Conservation (phyloP, 2,113 vertebrate species). For the Sceloporus undulatus region DNA sequence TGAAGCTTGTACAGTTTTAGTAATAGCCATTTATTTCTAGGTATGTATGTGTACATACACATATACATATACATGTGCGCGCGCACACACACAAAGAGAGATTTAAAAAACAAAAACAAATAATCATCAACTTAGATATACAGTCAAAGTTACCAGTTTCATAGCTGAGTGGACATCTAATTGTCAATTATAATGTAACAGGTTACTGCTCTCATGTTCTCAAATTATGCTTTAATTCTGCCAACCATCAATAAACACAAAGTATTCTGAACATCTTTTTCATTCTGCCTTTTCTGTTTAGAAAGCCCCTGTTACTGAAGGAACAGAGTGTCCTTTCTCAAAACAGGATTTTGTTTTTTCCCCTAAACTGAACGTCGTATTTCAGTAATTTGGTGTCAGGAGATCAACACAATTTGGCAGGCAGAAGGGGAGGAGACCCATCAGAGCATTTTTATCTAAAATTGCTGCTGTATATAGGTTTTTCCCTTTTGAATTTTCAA, state of each 20-base stretch:
- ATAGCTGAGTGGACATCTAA: slow-evolving; percentile 8
- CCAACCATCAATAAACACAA: slow-evolving; percentile 10
- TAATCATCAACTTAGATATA: background rate
- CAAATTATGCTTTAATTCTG: slow-evolving; percentile 51
- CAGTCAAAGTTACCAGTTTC: background rate
- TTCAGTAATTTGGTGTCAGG: slow-evolving; percentile 39
- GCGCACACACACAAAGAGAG: no score
- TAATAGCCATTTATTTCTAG: no score
- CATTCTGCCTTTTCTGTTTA: background rate
- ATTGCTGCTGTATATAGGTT: accelerated
- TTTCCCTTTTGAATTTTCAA: slow-evolving; percentile 29
- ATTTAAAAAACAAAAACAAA: background rate
- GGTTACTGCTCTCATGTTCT: slow-evolving; percentile 35
- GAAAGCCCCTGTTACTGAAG: slow-evolving; percentile 19
- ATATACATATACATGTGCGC: no score
- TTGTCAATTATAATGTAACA: slow-evolving; percentile 38
- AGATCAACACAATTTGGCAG: slow-evolving; percentile 37
- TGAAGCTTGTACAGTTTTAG: no score
- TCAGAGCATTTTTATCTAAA: slow-evolving; percentile 20
- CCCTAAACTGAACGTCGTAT: slow-evolving; percentile 22
- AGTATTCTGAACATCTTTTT: slow-evolving; percentile 35
- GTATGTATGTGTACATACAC: no score
- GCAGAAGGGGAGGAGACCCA: background rate
- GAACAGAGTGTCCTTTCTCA: slow-evolving; percentile 29
- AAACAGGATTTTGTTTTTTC: slow-evolving; percentile 35